phyloP scores from a whole-genome alignment of 2,113 vertebrate genomes.

The Python bivittatus region DNA sequence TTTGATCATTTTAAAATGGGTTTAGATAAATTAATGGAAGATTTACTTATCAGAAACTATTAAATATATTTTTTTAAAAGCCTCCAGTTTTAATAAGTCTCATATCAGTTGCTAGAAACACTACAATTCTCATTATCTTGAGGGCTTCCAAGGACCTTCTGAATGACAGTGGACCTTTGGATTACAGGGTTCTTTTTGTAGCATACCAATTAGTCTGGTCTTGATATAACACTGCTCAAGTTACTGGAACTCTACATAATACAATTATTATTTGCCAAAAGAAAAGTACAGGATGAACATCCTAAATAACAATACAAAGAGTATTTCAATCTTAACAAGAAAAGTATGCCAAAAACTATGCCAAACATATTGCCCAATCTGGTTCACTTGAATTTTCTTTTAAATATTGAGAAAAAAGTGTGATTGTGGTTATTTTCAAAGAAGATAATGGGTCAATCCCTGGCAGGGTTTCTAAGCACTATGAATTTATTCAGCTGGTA shows the following conservation, averaged over 20 bases:
- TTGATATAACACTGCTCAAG: not conserved
- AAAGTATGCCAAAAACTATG: not conserved
- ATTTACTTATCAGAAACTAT: not conserved
- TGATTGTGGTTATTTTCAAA: not conserved
- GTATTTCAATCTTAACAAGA: not conserved
- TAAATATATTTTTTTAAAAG: not conserved
- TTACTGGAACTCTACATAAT: not conserved
- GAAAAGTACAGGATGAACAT: not conserved
- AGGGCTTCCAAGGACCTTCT: not conserved
- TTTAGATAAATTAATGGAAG: not conserved
- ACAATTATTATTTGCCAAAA: not conserved
- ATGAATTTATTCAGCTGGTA: not conserved
- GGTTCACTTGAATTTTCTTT: slow-evolving; percentile 9
- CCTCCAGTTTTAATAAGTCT: not conserved
- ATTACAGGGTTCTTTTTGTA: not conserved
- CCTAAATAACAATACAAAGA: not conserved
- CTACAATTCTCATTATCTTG: not conserved
- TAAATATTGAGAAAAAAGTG: slow-evolving; percentile 22
- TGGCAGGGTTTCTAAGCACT: not conserved
- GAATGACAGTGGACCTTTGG: not conserved
- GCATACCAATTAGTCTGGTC: not conserved
- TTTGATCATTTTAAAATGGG: not conserved
- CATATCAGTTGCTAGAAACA: not conserved
- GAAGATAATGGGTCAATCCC: slow-evolving; percentile 17
- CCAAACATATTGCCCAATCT: not conserved